Percentiles rank a stretch among this genome's conserved stretches.
Conservation (phyloP, 2,888 invertebrate genomes). For the Sthenelais limicola region DNA sequence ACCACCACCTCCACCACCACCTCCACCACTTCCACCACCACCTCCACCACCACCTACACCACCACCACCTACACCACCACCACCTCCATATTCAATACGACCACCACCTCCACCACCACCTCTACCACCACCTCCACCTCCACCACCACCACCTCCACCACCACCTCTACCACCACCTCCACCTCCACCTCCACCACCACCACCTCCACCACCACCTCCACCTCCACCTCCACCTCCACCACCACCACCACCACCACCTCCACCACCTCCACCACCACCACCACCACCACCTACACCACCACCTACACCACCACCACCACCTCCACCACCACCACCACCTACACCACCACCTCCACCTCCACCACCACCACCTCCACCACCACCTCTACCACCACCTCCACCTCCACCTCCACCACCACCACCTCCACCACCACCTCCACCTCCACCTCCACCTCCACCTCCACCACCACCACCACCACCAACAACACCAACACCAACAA, state of each 20-base stretch:
- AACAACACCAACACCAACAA: too few species aligned
- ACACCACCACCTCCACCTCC: not conserved
- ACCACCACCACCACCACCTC: not conserved
- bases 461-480: too few species aligned
- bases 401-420: too few species aligned
- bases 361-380: not conserved
- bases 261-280: not conserved
- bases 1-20: not conserved
- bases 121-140: too few species aligned
- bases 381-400: too few species aligned
- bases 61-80: too few species aligned
- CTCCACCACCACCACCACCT: not conserved
- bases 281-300: not conserved
- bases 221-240: not conserved
- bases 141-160: not conserved
- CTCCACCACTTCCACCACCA: slow-evolving; percentile 9
- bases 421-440: too few species aligned
- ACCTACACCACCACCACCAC: not conserved
- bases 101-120: too few species aligned
- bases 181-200: not conserved
- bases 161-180: not conserved
- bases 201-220: not conserved
- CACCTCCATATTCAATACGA: too few species aligned
- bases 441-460: too few species aligned
- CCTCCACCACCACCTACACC: too few species aligned